Percentiles rank a stretch among this genome's conserved stretches.
Evolutionary conservation across 2,113 vertebrate genomes (phyloP).

Genomic region (Petrocephalus zakoni): DNA sequence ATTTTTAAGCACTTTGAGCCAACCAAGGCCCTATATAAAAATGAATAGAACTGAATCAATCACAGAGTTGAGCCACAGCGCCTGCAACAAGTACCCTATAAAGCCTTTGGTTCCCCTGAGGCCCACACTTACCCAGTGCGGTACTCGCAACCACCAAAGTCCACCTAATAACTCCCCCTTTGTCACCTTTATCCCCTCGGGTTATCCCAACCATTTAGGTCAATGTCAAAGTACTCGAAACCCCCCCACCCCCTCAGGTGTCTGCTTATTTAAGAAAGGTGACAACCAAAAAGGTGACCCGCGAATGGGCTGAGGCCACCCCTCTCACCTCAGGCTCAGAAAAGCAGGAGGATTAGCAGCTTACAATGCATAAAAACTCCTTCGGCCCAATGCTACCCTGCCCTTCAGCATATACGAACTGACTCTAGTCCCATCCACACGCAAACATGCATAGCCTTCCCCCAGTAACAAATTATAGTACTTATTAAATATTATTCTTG

Average conservation of each 20-base stretch:
- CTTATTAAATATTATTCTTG: too few species aligned
- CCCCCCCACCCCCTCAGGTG: constrained; percentile 50
- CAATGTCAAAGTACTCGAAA: constrained; percentile 43
- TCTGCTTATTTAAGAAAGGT: constrained; percentile 48
- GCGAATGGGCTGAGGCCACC: constrained; percentile 39
- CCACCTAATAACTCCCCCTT: constrained; percentile 54
- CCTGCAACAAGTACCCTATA: background rate
- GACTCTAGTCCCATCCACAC: background rate
- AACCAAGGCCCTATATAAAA: background rate
- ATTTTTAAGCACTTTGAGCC: background rate
- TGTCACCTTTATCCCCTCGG: constrained; percentile 37
- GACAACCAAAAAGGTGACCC: constrained; percentile 37
- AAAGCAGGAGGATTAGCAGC: constrained; percentile 53
- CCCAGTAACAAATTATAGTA: too few species aligned
- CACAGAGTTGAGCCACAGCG: background rate
- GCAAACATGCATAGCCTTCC: constrained; percentile 18
- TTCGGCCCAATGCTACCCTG: background rate
- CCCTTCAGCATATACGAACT: background rate
- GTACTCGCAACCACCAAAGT: constrained; percentile 63
- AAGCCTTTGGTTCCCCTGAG: constrained; percentile 39
- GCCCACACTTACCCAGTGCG: constrained; percentile 50
- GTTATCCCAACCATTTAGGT: constrained; percentile 27
- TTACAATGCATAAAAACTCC: constrained; percentile 40
- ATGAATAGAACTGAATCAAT: background rate
- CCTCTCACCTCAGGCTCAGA: constrained; percentile 49